Evolutionary conservation across 2,888 invertebrate species (phyloP), one percentile per base, ranked within the genome.

Genomic region (Didymodactylos carnosus): DNA sequence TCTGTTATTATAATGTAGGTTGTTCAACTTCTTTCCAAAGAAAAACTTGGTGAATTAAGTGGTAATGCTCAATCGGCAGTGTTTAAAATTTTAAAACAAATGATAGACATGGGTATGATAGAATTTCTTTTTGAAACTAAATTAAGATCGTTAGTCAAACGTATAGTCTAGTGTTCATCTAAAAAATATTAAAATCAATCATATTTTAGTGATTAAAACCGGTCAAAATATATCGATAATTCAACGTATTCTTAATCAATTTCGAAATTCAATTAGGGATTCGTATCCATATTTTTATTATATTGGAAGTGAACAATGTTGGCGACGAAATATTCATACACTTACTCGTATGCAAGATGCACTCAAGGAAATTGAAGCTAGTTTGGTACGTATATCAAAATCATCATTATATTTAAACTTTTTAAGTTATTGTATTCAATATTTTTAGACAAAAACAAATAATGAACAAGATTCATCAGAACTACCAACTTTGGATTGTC

Each of bases 31-130:
- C 85, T 97, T 76, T 89, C 97, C 53, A 89, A 91, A 53, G 91
- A 94, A 83, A 89, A 90, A 80, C 88, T 97, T 84, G 90, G 91
- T 27, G 90, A 90, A 77, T 85, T 97, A 78, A 92, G 94, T 71
- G 97, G 95, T 11, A 92, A 92, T 77, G 85, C 85, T 23, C 85
- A 95, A 84, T 91, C 92, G 81, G 88, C 92, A 75, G 87, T 97
- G 71, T 87, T 97, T 79, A 90, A 89, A 79, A 92, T 94, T 88
- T 86, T 95, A 79, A 94, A 94, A 83, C 92, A 94, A 83, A 90
- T 94, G 75, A 92, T 94, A 88, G 91, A 89, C 83, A 85, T 80
- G 84, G 86, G 85, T 77, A 78, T 78, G 74, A 13, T 69, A 29
- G 3, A 4, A 23, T 11, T 39, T 69, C n/a, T 3, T 23, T 69